Conservation (phyloP, 1,140 invertebrate species). For the Pemphigus obesinymphae region DNA sequence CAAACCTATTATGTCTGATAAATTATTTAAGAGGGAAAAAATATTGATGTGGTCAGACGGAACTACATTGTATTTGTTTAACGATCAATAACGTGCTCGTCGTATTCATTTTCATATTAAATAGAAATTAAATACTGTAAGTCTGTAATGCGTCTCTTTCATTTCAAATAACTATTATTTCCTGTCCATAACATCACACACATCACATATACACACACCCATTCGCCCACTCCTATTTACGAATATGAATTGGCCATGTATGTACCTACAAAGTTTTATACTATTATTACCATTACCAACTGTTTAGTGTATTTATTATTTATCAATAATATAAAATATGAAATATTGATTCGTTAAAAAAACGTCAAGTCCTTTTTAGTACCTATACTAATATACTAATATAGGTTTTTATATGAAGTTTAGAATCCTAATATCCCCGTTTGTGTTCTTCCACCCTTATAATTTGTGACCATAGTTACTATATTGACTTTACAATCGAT, state of each 20-base stretch:
- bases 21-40: background rate
- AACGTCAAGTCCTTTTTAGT: no score
- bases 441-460: no score
- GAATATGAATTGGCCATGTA: background rate
- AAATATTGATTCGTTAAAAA: no score
- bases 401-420: no score
- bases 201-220: background rate
- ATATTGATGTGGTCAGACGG: background rate
- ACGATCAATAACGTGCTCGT: slow-evolving; percentile 10
- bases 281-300: background rate
- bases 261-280: no score
- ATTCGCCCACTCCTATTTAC: background rate
- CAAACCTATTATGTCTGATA: background rate
- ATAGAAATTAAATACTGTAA: background rate
- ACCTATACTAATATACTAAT: no score
- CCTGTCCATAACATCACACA: background rate
- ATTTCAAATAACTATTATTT: slow-evolving; percentile 24
- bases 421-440: no score
- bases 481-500: no score
- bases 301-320: background rate
- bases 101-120: background rate
- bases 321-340: background rate
- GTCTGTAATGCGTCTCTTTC: background rate
- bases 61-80: slow-evolving; percentile 24
- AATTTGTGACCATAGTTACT: no score